Evolutionary conservation across 2,797 vertebrate genomes (phyloP), one percentile per base, ranked within the genome.

Genomic region (Dryobates pubescens): DNA sequence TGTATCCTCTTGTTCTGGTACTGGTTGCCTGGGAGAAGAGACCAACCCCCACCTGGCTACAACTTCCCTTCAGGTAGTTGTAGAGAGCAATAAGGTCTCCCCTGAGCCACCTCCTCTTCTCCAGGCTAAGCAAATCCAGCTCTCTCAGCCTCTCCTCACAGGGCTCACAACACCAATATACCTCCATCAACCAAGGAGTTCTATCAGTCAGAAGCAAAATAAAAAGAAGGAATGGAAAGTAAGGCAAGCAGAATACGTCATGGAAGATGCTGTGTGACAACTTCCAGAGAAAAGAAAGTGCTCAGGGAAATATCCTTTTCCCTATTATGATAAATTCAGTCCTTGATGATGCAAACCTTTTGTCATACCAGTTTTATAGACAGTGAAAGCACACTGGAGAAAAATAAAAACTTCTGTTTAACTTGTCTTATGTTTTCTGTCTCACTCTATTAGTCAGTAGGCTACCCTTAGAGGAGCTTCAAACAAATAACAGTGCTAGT

Each of bases 331-430:
- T 65, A 51, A 51, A 4, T 54, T 81, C 32, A 72, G 6, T 26
- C 78, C 36, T 65, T 70, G 53, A 59, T 2, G 3, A 71, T 41
- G 78, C 2, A 72, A 20, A 26, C 1, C 4, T 54, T 49, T 72
- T 57, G 26, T 36, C 0, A 0, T 36, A 58, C 9, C 10, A 51
- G 45, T 87, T 83, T 73, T 76, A 49, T 3, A n/a, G 15, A 58
- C 18, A 73, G 7, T 1, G 0, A 63, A 91, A 73, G 19, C 16
- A 56, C 15, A 38, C 38, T 14, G 51, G 24, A 75, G 12, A 59
- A 16, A 68, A 83, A 56, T 7, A 16, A 36, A 81, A 86, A 43
- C 7, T 64, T 72, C 47, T 54, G 4, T 24, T 64, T 32, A 73
- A 57, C 43, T 17, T 8, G 32, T 51, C 27, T 53, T 65, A 24